These are phyloP conservation scores for Lamellibrachia satsuma DNA, from an alignment of 2,888 invertebrate species.

Conservation along the genomic window DNA sequence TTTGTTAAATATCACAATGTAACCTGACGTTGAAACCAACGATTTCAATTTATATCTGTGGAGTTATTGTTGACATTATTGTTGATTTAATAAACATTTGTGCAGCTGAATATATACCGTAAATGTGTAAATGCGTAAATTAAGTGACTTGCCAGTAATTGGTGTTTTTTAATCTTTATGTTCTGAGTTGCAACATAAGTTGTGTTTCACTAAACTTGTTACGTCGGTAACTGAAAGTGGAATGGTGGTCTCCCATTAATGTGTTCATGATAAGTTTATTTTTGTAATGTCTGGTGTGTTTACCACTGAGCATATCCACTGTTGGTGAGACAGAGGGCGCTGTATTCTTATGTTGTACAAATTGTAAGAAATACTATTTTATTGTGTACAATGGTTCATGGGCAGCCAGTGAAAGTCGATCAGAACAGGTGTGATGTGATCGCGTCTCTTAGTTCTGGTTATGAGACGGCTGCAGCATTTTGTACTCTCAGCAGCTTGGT, in stretches of 20 bases:
- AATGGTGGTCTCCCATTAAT: neutral
- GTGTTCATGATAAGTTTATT: neutral
- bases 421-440: too few relatives aligned
- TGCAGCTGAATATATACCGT: neutral
- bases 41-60: neutral
- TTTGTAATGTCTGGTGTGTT: neutral
- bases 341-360: neutral
- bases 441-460: too few relatives aligned
- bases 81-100: neutral
- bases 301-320: neutral
- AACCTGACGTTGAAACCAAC: neutral
- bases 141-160: neutral
- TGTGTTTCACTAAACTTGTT: neutral
- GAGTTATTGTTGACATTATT: neutral
- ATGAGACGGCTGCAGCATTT: too few relatives aligned
- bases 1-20: too few relatives aligned
- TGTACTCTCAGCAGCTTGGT: too few relatives aligned
- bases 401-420: too few relatives aligned
- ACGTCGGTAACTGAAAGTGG: neutral
- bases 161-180: neutral
- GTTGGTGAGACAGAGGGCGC: neutral
- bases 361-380: neutral
- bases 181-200: neutral
- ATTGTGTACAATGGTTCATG: neutral
- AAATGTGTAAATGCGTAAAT: neutral